These are phyloP conservation scores for Drosophila sturtevanti DNA, from an alignment of 1,140 invertebrate genomes.

Conservation along the genomic window DNA sequence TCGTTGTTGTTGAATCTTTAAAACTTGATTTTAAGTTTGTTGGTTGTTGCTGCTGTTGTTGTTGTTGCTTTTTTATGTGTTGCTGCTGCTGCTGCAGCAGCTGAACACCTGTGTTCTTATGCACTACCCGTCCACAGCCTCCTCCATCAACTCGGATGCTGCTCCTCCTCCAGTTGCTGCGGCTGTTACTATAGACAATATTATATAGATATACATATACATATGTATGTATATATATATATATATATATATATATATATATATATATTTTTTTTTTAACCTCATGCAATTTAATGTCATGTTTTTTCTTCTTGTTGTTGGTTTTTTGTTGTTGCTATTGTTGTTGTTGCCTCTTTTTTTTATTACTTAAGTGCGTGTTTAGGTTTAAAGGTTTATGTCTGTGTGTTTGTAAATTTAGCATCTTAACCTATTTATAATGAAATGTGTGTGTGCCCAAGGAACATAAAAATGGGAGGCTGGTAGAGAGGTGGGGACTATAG, in stretches of 20 bases:
- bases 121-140: slow-evolving; percentile 35
- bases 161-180: background rate
- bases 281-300: slow-evolving; percentile 81
- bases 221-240: slow-evolving; percentile 1
- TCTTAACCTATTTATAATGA: slow-evolving; percentile 81
- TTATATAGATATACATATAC: background rate
- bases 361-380: slow-evolving; percentile 80
- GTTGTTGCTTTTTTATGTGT: slow-evolving; percentile 52
- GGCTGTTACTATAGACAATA: too few relatives aligned
- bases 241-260: slow-evolving; percentile 9
- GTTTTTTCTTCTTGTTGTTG: slow-evolving; percentile 77
- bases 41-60: too few relatives aligned
- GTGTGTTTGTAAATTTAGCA: slow-evolving; percentile 64
- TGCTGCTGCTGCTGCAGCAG: slow-evolving; percentile 57
- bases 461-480: slow-evolving; percentile 24
- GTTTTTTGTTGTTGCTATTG: slow-evolving; percentile 39
- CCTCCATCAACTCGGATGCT: background rate
- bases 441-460: slow-evolving; percentile 51
- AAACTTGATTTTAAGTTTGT: slow-evolving; percentile 80
- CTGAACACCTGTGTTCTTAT: slow-evolving; percentile 77
- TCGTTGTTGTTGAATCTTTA: slow-evolving; percentile 68
- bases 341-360: slow-evolving; percentile 44
- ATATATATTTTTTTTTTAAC: slow-evolving; percentile 41
- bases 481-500: slow-evolving; percentile 14
- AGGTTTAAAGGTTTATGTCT: slow-evolving; percentile 76